Evolutionary conservation across 2,797 vertebrate genomes (phyloP), one percentile per base, ranked within the genome.

Genomic region (Synaphobranchus kaupii): DNA sequence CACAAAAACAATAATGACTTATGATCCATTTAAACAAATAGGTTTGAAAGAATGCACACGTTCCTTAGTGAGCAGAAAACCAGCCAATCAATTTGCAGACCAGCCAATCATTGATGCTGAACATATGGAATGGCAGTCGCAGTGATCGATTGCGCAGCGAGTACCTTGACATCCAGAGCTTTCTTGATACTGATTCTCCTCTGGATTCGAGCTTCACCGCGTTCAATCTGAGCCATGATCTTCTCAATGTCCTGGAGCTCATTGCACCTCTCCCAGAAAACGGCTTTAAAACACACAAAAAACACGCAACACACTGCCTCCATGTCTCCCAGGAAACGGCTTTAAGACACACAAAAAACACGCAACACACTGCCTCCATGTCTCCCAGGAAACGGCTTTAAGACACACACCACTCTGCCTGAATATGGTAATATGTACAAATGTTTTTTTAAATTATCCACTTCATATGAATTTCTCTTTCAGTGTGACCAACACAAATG

Each of bases 161-260:
- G 63, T 96, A 99, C 98, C 97, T 99, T 99, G 25, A 98, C 98
- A 91, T 99, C 98, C 8, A 99, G 96, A 83, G 99, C 98, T 92
- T 99, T 99, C 94, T 99, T 99, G 85, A 99, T 99, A 93, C 98
- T 99, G 91, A 99, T 99, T 91, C 98, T 96, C 89, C 99, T 97
- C 94, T 99, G 98, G 94, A 99, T 99, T 91, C 98, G 95, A 90
- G 98, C 98, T 94, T 99, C 98, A 92, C 98, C 99, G 91, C 98
- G 97, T 94, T 99, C 99, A 85, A 99, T 99, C 94, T 99, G 99
- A 88, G 99, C 98, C 99, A 99, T 99, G 91, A 99, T 99, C 95
- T 99, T 99, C 92, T 99, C 99, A 86, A 99, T 99, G 89, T 99
- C 98, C 92, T 99, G 99, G 39, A 99, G 96, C 88, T 99, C 99